These are phyloP conservation scores for Drosophila trapezifrons DNA, from an alignment of 1,140 invertebrate genomes.

Conservation along the genomic window DNA sequence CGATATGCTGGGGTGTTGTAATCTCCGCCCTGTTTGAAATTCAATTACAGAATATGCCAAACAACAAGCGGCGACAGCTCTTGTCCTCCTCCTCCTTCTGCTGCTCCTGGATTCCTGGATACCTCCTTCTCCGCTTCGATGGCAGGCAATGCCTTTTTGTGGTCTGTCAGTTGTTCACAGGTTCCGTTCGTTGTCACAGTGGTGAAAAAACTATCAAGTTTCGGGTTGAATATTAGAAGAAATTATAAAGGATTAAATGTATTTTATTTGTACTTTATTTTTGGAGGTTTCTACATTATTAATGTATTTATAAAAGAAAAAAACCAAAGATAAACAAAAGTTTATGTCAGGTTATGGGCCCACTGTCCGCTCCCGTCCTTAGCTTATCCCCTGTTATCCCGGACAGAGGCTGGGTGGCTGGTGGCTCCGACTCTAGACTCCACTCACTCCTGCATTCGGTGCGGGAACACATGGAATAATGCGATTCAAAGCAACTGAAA, in stretches of 20 bases:
- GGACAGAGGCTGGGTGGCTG: background rate
- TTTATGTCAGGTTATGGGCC: too few species aligned
- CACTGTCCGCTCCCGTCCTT: slow-evolving; percentile 14
- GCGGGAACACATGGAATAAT: slow-evolving; percentile 38
- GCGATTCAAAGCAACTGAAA: slow-evolving; percentile 62
- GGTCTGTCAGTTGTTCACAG: slow-evolving; percentile 13
- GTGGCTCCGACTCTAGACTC: too few species aligned
- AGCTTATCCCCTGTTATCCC: background rate
- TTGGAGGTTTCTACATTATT: too few species aligned
- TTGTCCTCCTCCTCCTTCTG: background rate
- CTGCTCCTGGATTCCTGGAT: slow-evolving; percentile 9
- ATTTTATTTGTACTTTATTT: too few species aligned
- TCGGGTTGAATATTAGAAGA: too few species aligned
- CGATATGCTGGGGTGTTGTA: slow-evolving; percentile 32
- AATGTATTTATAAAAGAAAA: too few species aligned
- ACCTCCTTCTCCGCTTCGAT: background rate
- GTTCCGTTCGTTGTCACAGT: slow-evolving; percentile 19
- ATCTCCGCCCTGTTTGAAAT: slow-evolving; percentile 63
- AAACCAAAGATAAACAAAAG: too few species aligned
- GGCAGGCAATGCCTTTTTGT: slow-evolving; percentile 27
- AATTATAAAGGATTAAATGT: too few species aligned
- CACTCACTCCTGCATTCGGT: background rate
- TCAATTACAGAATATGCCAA: slow-evolving; percentile 82
- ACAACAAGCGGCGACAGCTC: slow-evolving; percentile 43
- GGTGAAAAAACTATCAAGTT: too few species aligned